Evolutionary conservation across 2,888 invertebrate genomes (phyloP).

Genomic region (Ganaspis brasiliensis): DNA sequence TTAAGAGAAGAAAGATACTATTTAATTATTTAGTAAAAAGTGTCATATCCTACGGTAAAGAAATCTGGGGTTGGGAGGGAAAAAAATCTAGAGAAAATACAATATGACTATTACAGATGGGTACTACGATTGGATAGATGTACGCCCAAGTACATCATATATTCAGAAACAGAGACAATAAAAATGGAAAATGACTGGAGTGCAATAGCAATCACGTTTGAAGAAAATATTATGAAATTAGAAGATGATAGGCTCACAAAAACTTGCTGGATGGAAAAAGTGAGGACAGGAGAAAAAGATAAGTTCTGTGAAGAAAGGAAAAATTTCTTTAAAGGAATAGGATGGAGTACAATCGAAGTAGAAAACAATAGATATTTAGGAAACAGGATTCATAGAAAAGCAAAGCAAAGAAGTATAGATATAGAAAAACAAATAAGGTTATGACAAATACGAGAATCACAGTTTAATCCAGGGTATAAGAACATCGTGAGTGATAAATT

Average conservation of each 20-base stretch:
- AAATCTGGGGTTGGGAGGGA: slow-evolving; percentile 57
- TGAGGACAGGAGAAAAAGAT: not conserved
- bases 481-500: not conserved
- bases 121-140: slow-evolving; percentile 44
- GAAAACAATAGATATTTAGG: not conserved
- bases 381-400: not conserved
- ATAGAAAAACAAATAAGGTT: not conserved
- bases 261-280: slow-evolving; percentile 39
- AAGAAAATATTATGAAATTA: slow-evolving; percentile 27
- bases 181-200: slow-evolving; percentile 43
- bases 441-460: not conserved
- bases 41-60: slow-evolving; percentile 51
- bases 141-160: slow-evolving; percentile 48
- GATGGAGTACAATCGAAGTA: not conserved
- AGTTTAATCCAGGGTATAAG: slow-evolving; percentile 13
- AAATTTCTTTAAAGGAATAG: slow-evolving; percentile 9
- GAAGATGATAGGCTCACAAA: slow-evolving; percentile 40
- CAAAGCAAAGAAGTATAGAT: not conserved
- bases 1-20: slow-evolving; percentile 43
- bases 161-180: slow-evolving; percentile 18
- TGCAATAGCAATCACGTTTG: slow-evolving; percentile 32
- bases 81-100: slow-evolving; percentile 47
- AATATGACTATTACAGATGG: slow-evolving; percentile 49
- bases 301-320: slow-evolving; percentile 5
- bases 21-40: slow-evolving; percentile 49